A percentile compares a stretch with the other conserved stretches of the same genome.
phyloP scores from a whole-genome alignment of 2,888 invertebrate genomes.

The Lycocerus yunnanus region DNA sequence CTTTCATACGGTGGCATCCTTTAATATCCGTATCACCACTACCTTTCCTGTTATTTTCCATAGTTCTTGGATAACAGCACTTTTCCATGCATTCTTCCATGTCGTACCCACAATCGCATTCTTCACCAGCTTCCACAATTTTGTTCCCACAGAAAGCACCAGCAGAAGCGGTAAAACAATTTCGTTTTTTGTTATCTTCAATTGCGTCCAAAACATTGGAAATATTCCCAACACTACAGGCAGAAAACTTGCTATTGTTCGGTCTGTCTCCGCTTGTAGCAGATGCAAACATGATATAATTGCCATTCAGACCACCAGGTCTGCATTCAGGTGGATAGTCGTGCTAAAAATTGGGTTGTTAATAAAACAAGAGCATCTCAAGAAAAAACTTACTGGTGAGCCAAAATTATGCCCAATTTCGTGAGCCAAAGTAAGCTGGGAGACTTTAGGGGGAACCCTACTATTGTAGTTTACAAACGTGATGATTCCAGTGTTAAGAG shows the following conservation, averaged over 20 bases:
- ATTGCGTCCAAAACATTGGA: constrained; percentile 93
- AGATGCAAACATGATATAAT: constrained; percentile 99
- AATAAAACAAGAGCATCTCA: background rate
- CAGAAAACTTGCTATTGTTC: constrained; percentile 97
- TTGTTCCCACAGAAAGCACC: constrained; percentile 99
- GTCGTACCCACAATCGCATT: constrained; percentile 97
- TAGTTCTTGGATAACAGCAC: constrained; percentile 90
- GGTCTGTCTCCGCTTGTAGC: constrained; percentile 97
- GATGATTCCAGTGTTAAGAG: constrained; percentile 97
- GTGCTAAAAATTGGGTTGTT: constrained; percentile 66
- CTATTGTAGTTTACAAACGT: constrained; percentile 99
- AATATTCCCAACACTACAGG: constrained; percentile 93
- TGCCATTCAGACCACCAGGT: constrained; percentile 90
- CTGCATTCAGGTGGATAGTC: constrained; percentile 91
- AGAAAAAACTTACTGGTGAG: constrained; percentile 75
- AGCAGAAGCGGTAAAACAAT: constrained; percentile 89
- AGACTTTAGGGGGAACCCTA: constrained; percentile 95
- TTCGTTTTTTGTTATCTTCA: constrained; percentile 85
- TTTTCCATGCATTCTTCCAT: constrained; percentile 88
- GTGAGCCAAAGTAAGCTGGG: constrained; percentile 95
- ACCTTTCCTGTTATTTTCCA: constrained; percentile 71
- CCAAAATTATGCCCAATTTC: constrained; percentile 99
- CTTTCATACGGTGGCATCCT: constrained; percentile 77
- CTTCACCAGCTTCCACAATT: constrained; percentile 96
- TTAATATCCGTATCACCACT: constrained; percentile 70